Conservation (phyloP, 37 sponge, comb jelly and placozoan species). For the Amphimedon queenslandica region DNA sequence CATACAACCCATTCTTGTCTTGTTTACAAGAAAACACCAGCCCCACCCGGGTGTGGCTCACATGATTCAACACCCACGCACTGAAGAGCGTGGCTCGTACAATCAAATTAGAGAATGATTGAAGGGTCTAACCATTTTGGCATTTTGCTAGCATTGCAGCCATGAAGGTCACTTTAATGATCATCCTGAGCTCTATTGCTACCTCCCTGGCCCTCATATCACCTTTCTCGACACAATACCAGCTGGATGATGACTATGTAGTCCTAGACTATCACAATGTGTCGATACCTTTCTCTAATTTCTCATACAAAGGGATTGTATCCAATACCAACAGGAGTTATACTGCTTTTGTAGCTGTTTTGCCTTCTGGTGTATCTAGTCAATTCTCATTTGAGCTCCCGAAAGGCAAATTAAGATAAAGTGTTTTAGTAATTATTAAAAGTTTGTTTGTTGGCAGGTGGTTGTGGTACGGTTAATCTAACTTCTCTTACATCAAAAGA, state of each 20-base stretch:
- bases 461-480: conserved; percentile 40
- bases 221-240: neutral
- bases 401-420: neutral
- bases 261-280: neutral
- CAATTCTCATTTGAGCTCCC: conserved; percentile 35
- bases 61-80: neutral
- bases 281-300: conserved; percentile 5
- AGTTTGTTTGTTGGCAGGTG: conserved; percentile 3
- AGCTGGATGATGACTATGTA: conserved; percentile 8
- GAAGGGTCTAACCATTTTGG: neutral
- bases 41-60: neutral
- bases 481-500: conserved; percentile 51
- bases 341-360: conserved; percentile 33
- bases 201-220: neutral
- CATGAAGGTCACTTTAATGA: too few species aligned
- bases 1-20: neutral
- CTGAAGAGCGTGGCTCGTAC: neutral
- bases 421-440: neutral
- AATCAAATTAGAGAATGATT: neutral
- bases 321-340: conserved; percentile 15
- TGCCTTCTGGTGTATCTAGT: conserved; percentile 13
- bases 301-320: conserved; percentile 5
- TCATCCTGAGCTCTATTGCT: neutral
- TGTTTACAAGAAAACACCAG: neutral
- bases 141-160: too few species aligned